These are phyloP conservation scores for Caenorhabditis doughertyi DNA, from an alignment of 2,888 invertebrate genomes.

Conservation along the genomic window DNA sequence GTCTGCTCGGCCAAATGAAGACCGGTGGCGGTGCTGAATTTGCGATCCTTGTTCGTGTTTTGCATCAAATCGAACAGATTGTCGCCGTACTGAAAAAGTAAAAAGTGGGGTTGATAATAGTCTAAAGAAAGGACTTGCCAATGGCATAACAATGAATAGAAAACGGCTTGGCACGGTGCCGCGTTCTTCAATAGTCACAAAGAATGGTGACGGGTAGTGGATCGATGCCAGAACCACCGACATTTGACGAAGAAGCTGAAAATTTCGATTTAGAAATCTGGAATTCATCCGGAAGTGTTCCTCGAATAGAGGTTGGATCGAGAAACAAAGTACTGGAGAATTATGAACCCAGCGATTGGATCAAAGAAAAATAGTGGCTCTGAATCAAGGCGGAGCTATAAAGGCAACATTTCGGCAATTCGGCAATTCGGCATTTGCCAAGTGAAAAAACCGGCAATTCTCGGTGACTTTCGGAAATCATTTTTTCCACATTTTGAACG, in stretches of 20 bases:
- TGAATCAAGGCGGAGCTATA: no score
- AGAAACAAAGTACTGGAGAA: no score
- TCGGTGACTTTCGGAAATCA: no score
- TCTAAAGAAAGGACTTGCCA: conserved; percentile 22
- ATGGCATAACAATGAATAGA: conserved; percentile 63
- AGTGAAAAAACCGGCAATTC: no score
- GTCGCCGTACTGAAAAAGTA: conserved; percentile 53
- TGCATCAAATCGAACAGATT: conserved; percentile 56
- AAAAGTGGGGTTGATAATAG: not conserved
- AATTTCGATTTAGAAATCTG: no score
- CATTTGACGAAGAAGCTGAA: conserved; percentile 63
- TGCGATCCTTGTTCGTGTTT: conserved; percentile 34
- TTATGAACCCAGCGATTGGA: no score
- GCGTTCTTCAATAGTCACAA: conserved; percentile 54
- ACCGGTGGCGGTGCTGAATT: conserved; percentile 49
- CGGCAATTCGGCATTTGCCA: no score
- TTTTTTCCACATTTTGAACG: no score
- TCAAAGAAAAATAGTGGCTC: no score
- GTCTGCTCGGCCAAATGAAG: conserved; percentile 63
- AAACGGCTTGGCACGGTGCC: conserved; percentile 60
- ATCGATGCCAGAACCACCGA: conserved; percentile 58
- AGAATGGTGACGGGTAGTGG: conserved; percentile 54
- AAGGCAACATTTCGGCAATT: no score
- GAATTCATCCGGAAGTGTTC: no score
- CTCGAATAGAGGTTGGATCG: no score